Percentiles rank a stretch among this genome's conserved stretches.
Conservation (phyloP, 2,797 vertebrate genomes). For the Manis javanica region DNA sequence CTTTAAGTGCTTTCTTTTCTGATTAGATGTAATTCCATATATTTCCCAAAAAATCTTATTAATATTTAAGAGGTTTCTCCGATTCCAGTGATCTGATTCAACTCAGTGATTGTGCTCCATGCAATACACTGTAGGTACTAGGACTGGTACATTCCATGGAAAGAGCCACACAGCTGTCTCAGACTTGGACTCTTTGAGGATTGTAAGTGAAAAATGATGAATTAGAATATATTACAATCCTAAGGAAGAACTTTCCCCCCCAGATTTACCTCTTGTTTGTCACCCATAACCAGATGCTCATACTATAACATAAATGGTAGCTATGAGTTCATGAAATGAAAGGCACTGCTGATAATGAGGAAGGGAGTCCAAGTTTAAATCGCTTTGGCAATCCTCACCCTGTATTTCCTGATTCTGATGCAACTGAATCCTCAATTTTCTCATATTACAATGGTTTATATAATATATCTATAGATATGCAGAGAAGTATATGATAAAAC, state of each 20-base stretch:
- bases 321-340: constrained; percentile 55
- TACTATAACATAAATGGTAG: background rate
- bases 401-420: constrained; percentile 67
- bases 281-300: constrained; percentile 37
- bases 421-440: constrained; percentile 66
- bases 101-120: background rate
- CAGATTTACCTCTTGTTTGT: constrained; percentile 34
- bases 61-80: background rate
- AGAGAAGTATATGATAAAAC: constrained; percentile 59
- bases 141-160: background rate
- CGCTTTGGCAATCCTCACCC: constrained; percentile 42
- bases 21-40: background rate
- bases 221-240: background rate
- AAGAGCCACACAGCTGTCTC: background rate
- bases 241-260: background rate
- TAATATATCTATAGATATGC: constrained; percentile 62
- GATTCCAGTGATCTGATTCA: background rate
- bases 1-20: background rate
- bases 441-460: constrained; percentile 61
- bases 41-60: background rate
- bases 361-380: background rate
- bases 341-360: constrained; percentile 33
- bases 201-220: background rate
- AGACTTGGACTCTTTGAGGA: background rate
- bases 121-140: too few relatives aligned